Base-by-base conservation (phyloP, 2,888 invertebrate genomes). In the Cylloceria caligata region DNA sequence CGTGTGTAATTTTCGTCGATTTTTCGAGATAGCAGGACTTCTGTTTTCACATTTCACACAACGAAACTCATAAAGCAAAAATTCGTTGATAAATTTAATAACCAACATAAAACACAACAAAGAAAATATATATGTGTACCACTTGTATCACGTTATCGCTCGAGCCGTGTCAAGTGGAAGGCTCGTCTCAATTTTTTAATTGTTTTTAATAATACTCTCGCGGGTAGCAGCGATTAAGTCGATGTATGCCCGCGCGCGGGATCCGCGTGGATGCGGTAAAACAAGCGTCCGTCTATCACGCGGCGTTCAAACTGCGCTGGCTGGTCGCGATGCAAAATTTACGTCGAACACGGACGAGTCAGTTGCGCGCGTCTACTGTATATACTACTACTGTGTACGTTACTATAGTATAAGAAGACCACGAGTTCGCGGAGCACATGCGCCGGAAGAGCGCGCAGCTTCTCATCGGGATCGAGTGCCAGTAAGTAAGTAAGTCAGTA, bases 331-430 rank as follows among this genome's bases (percentile, higher is more conserved):
- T 72, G 79, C 67, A 75, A 79, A 79, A 79, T 82, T 39, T 69
- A 75, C 67, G 60, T 67, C 67, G 65, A 45, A 49, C 65, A 55
- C 68, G 64, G 64, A 21, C 19, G 52, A 19, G 60, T 30, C 21
- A 36, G 82, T 75, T 82, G 82, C 82, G 82, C 82, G 79, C 79
- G 79, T 75, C 82, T 82, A 34, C 69, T 64, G 69, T 78, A 47
- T 55, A 67, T 64, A 64, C 71, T 64, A 42, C 30, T 42, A 19
- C 16, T 52, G 36, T 64, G 36, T 27, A 69, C 55, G 55, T 24
- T 21, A 60, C 36, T 60, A 4, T 34, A 19, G 65, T 21, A 67
- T 36, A 68, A 24, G 39, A 39, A 45, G 36, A 39, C 74, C 71
- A 75, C 75, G 79, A 75, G 74, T 55, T 62, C 52, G 16, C 52